Evolutionary conservation across 2,888 invertebrate genomes (phyloP).

Genomic region (Rotaria sp.): DNA sequence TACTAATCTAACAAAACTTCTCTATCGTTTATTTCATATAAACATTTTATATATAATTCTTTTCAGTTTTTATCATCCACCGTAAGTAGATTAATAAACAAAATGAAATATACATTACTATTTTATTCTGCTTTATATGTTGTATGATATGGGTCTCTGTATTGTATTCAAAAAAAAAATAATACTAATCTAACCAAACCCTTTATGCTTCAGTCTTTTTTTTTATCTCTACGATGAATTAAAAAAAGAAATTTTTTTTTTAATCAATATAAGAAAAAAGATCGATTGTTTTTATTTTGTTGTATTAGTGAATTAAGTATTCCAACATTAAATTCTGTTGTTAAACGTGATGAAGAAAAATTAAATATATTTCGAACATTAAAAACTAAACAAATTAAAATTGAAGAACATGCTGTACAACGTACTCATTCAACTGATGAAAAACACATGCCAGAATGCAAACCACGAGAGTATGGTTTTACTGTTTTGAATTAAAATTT

Average conservation of each 20-base stretch:
- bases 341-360: conserved; percentile 22
- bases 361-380: not conserved
- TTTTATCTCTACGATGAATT: too few species aligned
- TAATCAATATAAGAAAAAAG: too few species aligned
- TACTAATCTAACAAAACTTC: not conserved
- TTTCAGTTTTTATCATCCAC: conserved; percentile 21
- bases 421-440: not conserved
- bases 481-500: not conserved
- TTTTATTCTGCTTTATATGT: not conserved
- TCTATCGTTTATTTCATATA: not conserved
- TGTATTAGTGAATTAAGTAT: conserved; percentile 60
- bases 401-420: conserved; percentile 24
- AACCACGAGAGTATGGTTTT: not conserved
- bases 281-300: too few species aligned
- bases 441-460: not conserved
- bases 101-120: not conserved
- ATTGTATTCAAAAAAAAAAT: not conserved
- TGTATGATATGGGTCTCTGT: not conserved
- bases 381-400: conserved; percentile 21
- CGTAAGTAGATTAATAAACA: not conserved
- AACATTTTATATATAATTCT: not conserved
- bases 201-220: too few species aligned
- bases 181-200: too few species aligned
- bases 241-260: too few species aligned
- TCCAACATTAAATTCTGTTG: conserved; percentile 43